Percentiles rank a stretch among this genome's conserved stretches.
Evolutionary conservation across 2,113 vertebrate genomes (phyloP).

Genomic region (Callithrix jacchus): DNA sequence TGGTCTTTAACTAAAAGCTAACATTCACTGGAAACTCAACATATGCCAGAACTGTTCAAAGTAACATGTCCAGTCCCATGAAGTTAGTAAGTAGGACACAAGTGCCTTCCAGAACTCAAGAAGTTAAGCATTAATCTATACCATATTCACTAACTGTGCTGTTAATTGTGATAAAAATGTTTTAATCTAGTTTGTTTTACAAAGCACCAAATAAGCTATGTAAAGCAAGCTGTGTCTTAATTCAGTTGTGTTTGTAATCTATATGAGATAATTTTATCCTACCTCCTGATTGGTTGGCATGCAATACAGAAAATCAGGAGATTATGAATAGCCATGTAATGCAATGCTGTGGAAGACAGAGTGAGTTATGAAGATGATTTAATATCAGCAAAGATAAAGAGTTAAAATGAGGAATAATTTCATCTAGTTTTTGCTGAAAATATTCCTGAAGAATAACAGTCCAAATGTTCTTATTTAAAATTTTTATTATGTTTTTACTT

Average conservation of each 20-base stretch:
- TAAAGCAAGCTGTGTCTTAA: not conserved
- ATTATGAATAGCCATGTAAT: not conserved
- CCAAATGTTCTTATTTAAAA: not conserved
- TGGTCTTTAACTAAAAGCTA: not conserved
- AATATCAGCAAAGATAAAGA: not conserved
- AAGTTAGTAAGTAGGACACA: not conserved
- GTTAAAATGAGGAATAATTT: not conserved
- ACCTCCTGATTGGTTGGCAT: not conserved
- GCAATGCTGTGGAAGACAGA: not conserved
- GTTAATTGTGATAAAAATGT: not conserved
- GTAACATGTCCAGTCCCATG: not conserved
- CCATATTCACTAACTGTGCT: not conserved
- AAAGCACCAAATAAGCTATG: not conserved
- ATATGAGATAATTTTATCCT: not conserved
- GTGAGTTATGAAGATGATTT: not conserved
- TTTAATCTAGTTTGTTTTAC: not conserved
- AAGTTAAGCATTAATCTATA: not conserved
- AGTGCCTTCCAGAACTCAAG: not conserved
- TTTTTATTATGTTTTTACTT: too few relatives aligned
- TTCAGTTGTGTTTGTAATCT: not conserved
- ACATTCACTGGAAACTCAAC: not conserved
- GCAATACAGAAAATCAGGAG: not conserved
- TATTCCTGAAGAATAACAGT: not conserved
- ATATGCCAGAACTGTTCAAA: not conserved
- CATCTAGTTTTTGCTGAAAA: not conserved